Base-by-base conservation (phyloP, 2,888 invertebrate genomes). In the Molorchus minor region DNA sequence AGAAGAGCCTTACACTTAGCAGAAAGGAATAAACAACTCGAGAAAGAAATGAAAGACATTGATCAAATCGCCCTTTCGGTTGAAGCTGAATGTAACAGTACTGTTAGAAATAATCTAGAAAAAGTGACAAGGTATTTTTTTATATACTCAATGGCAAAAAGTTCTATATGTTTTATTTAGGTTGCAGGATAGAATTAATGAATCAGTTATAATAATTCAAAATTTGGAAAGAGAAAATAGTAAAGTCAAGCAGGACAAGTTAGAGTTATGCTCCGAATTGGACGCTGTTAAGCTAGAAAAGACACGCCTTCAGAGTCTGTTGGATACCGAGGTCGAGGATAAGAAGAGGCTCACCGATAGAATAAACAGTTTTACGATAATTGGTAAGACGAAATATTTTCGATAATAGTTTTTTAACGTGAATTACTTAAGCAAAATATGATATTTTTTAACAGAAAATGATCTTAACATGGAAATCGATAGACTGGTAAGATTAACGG, bases 51-150 rank as follows among this genome's bases (percentile, higher is more conserved):
- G 63, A 84, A 85, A 64, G 90, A 90, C 74, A 85, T 92, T 44
- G 92, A 92, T 75, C 84, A 86, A 65, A 85, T 91, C 64, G 92
- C 92, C 1, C 78, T 92, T 58, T 86, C 86, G 64, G 88, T 92
- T 8, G 92, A 93, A 81, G 86, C 88, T 30, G 90, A 91, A 73
- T 91, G 91, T 62, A 92, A 91, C 76, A 84, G 84, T 51, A 85
- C 86, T 65, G 83, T 91, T 15, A 85, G 87, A 70, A 82, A 83
- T 58, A 87, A 88, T 75, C 84, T 84, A 60, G 79, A 76, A 56
- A 82, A 82, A 76, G 79, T 84, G 15, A 78, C 75, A 54, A 80
- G 76, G 79, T 79, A 71, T 61, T 49, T 30, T 46, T 38, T 17
- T 16, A 10, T 20, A 10, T 20, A 13, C 54, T 33, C 12, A 7